Base-by-base conservation (phyloP, 2,888 invertebrate species). In the Troilus luridus region DNA sequence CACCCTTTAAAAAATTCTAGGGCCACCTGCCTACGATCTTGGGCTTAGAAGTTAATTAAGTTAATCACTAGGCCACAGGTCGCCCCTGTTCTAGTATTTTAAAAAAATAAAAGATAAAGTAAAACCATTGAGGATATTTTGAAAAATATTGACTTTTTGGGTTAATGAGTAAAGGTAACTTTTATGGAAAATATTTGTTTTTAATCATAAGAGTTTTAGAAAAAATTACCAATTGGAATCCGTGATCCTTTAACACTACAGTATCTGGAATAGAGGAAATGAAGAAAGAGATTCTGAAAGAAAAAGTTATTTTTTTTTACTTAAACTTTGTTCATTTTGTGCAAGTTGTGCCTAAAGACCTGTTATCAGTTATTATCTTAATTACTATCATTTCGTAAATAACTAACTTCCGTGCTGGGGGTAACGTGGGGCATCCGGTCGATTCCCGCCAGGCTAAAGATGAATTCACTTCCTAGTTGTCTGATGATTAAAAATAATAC, bases 321-420 rank as follows among this genome's bases (percentile, higher is more conserved):
- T 27, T 8, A 17, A 77, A 77, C 27, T 77, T 77, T 8, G 72
- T 77, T 77, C 14, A 27, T 19, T 17, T 8, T 77, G 41, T 14
- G 24, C 24, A 67, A 67, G 67, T 67, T 67, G 24, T 41, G 72
- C 27, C 72, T 77, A 77, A 77, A 17, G 72, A 77, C 27, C 72
- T 77, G 72, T 77, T 77, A 77, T 77, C 72, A 77, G 72, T 77
- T 77, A 12, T 41, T 77, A 17, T 6, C 27, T 77, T 77, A 77
- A 77, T 77, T 77, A 77, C 72, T 77, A 77, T 77, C 27, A 77
- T 77, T 77, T 19, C 72, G 72, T 77, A 77, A 77, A 77, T 77
- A 77, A 41, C 72, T 77, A 19, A 19, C 41, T 77, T 77, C 72
- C 72, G 72, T 77, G 72, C 72, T 19, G 7, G 2, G 72, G 14